Percentiles rank a stretch among this genome's conserved stretches.
phyloP scores from a whole-genome alignment of 1,140 invertebrate genomes.

The Hycleus cichorii region DNA sequence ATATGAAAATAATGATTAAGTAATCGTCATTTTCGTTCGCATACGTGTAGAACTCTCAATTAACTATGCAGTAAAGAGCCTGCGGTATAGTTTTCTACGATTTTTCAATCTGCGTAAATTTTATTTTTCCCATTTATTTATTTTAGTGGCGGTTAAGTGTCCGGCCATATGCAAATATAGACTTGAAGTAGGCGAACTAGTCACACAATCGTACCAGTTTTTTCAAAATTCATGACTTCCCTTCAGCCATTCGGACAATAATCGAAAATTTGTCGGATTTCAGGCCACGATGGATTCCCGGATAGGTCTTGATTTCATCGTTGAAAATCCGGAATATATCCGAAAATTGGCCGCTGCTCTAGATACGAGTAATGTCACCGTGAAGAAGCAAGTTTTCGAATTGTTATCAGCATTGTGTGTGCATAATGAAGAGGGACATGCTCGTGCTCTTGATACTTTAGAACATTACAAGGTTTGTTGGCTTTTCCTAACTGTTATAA shows the following conservation, averaged over 20 bases:
- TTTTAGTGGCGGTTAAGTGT: neutral
- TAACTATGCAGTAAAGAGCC: too few species aligned
- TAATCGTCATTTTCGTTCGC: too few species aligned
- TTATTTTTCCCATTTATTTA: too few species aligned
- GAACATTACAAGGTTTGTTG: constrained; percentile 74
- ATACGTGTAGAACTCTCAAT: too few species aligned
- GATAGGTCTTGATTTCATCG: constrained; percentile 87
- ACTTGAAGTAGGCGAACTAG: constrained; percentile 13
- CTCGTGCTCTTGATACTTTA: constrained; percentile 74
- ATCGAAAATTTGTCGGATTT: too few species aligned
- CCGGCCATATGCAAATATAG: constrained; percentile 5
- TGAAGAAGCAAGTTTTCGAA: constrained; percentile 90
- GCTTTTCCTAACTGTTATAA: too few species aligned
- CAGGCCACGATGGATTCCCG: constrained; percentile 65
- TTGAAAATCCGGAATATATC: constrained; percentile 88
- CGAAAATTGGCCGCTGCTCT: constrained; percentile 82
- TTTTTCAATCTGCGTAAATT: too few species aligned
- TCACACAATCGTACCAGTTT: constrained; percentile 3
- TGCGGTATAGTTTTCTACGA: too few species aligned
- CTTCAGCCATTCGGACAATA: too few species aligned
- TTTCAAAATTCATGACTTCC: too few species aligned
- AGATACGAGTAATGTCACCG: constrained; percentile 73
- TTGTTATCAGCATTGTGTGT: constrained; percentile 82
- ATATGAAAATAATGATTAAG: too few species aligned
- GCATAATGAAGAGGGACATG: constrained; percentile 79